A percentile compares a stretch with the other conserved stretches of the same genome.
Conservation (phyloP, 1,140 invertebrate species). For the Pseudomyrmex gracilis region DNA sequence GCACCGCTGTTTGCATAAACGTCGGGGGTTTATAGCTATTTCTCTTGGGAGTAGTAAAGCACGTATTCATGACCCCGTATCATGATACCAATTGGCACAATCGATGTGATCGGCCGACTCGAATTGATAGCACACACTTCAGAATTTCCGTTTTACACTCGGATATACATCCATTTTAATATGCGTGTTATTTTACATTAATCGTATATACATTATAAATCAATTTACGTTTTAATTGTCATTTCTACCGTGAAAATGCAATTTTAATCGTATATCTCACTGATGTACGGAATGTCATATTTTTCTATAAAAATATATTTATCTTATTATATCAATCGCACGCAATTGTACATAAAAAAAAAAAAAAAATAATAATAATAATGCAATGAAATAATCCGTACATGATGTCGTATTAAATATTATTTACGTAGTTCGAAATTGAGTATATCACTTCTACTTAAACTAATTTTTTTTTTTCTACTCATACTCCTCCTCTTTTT, state of each 20-base stretch:
- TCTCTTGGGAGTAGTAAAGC: conserved; percentile 1
- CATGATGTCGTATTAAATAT: not conserved
- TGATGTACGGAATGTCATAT: not conserved
- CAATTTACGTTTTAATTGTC: conserved; percentile 8
- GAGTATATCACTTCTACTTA: no score
- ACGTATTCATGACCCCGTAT: conserved; percentile 15
- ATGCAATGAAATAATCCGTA: not conserved
- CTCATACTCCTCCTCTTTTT: not conserved
- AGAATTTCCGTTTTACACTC: not conserved
- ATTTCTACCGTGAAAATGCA: not conserved
- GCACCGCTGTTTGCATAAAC: conserved; percentile 39
- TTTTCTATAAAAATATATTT: not conserved
- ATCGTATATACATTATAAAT: not conserved
- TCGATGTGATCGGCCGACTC: not conserved
- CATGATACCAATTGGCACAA: not conserved
- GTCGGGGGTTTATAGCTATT: conserved; percentile 8
- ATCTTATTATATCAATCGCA: not conserved
- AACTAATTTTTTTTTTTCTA: not conserved
- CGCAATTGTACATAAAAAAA: no score
- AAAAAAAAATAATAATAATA: not conserved
- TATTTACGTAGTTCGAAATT: not conserved
- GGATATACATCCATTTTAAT: not conserved
- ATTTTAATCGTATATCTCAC: not conserved
- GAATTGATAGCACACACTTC: not conserved
- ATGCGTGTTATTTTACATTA: not conserved